Conservation (phyloP, 2,113 vertebrate species). For the Rutilus rutilus region DNA sequence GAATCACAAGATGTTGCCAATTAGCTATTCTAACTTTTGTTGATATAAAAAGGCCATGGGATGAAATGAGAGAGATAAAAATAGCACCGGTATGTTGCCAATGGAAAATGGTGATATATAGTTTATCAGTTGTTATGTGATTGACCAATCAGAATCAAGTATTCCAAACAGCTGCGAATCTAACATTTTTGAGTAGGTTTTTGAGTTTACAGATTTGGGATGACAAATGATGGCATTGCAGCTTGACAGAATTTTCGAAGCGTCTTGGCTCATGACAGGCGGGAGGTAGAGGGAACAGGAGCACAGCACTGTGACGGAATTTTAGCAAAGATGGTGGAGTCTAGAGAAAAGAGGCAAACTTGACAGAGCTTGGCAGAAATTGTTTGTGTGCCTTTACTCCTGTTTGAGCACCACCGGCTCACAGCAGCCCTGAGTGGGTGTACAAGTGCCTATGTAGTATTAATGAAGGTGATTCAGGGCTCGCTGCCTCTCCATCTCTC, state of each 20-base stretch:
- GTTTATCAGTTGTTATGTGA: neutral
- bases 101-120: neutral
- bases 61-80: neutral
- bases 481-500: neutral
- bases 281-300: neutral
- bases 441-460: conserved; percentile 52
- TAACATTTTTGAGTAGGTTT: neutral
- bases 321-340: neutral
- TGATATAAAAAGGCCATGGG: neutral
- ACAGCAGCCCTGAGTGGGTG: conserved; percentile 32
- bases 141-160: neutral
- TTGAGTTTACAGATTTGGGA: neutral
- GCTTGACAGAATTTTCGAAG: conserved; percentile 12
- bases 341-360: conserved; percentile 7
- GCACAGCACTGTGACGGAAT: conserved; percentile 26
- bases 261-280: conserved; percentile 1
- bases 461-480: conserved; percentile 50
- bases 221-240: neutral
- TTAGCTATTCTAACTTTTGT: neutral
- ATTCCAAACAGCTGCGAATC: neutral
- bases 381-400: neutral
- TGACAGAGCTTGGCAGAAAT: conserved; percentile 28
- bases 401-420: neutral
- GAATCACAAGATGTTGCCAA: neutral
- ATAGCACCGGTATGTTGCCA: neutral